Conservation (phyloP, 1,140 invertebrate species). For the Apis dorsata region DNA sequence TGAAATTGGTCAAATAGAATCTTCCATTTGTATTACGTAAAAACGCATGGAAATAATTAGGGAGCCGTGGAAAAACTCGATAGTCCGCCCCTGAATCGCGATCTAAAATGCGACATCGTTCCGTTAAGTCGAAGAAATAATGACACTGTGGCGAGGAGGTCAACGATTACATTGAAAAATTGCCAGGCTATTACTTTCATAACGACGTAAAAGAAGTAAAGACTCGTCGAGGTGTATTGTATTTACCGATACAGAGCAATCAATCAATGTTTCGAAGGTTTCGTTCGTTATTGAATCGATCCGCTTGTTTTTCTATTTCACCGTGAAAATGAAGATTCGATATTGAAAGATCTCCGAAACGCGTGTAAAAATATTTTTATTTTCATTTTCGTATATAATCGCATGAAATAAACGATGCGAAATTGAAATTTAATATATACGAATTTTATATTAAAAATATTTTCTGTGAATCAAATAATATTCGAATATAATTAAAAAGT, state of each 20-base stretch:
- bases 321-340: neutral
- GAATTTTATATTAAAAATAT: neutral
- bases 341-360: too few species aligned
- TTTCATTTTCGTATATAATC: neutral
- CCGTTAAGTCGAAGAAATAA: neutral
- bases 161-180: constrained; percentile 11
- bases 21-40: neutral
- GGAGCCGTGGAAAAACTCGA: neutral
- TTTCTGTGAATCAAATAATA: too few species aligned
- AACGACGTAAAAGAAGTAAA: neutral
- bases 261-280: constrained; percentile 2
- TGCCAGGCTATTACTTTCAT: neutral
- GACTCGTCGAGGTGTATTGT: neutral
- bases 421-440: too few species aligned
- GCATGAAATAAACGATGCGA: too few species aligned
- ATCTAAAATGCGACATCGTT: neutral
- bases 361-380: too few species aligned
- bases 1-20: too few species aligned
- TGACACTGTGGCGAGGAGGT: neutral
- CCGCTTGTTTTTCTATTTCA: neutral
- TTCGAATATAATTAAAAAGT: too few species aligned
- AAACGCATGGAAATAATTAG: neutral
- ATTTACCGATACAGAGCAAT: neutral
- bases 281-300: neutral
- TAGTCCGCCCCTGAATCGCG: neutral